Evolutionary conservation across 2,888 invertebrate species (phyloP).

Genomic region (Cheilosia grossa): DNA sequence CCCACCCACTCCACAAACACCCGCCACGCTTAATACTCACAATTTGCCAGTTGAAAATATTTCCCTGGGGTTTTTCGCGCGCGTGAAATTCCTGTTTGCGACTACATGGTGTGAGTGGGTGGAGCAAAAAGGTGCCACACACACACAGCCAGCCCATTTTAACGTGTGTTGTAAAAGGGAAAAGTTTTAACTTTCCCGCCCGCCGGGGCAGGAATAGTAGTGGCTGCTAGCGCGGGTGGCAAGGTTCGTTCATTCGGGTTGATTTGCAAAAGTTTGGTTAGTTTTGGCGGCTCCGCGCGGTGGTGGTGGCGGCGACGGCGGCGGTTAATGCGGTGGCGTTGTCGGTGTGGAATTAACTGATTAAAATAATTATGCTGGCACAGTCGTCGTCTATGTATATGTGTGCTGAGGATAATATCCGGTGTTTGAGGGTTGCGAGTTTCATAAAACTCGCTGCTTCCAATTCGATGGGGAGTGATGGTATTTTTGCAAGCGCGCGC

Average conservation of each 20-base stretch:
- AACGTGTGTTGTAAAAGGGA: slow-evolving; percentile 18
- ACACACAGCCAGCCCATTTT: neutral
- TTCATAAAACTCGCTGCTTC: slow-evolving; percentile 57
- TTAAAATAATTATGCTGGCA: slow-evolving; percentile 73
- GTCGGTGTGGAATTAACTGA: slow-evolving; percentile 75
- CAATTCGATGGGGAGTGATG: slow-evolving; percentile 32
- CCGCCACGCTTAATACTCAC: slow-evolving; percentile 51
- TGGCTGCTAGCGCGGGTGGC: slow-evolving; percentile 2
- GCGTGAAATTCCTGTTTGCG: slow-evolving; percentile 69
- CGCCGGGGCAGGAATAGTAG: neutral
- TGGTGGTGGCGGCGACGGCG: slow-evolving; percentile 17
- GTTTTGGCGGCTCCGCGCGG: slow-evolving; percentile 43
- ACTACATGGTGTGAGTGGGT: neutral
- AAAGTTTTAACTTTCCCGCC: slow-evolving; percentile 42
- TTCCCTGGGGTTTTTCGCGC: slow-evolving; percentile 69
- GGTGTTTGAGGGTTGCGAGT: slow-evolving; percentile 22
- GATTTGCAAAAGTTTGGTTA: slow-evolving; percentile 74
- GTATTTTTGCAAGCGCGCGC: slow-evolving; percentile 43
- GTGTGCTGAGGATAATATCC: slow-evolving; percentile 46
- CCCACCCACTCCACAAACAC: neutral
- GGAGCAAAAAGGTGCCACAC: slow-evolving; percentile 1
- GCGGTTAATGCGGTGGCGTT: slow-evolving; percentile 73
- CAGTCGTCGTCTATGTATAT: slow-evolving; percentile 3
- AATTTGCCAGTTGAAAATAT: slow-evolving; percentile 62
- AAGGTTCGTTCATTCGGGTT: slow-evolving; percentile 60